These are phyloP conservation scores for Synanthedon andrenaeformis DNA, from an alignment of 2,888 invertebrate species.

Conservation along the genomic window DNA sequence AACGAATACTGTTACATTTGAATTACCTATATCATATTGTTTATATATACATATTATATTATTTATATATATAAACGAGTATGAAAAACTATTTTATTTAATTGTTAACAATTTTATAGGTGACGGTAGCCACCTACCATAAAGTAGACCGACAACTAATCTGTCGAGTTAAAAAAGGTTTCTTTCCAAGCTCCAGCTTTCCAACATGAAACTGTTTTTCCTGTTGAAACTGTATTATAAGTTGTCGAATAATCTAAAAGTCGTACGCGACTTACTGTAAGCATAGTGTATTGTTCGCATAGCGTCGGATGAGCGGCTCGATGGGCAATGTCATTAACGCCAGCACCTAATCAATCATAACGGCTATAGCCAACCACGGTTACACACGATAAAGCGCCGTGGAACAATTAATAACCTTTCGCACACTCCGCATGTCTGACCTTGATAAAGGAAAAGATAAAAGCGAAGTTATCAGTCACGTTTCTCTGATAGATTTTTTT, in stretches of 20 bases:
- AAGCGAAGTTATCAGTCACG: neutral
- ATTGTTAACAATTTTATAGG: too few species aligned
- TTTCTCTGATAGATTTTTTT: neutral
- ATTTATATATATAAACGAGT: too few species aligned
- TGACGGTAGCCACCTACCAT: too few species aligned
- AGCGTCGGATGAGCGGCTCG: neutral
- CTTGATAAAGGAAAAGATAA: neutral
- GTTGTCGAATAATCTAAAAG: neutral
- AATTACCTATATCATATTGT: too few species aligned
- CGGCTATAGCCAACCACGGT: neutral
- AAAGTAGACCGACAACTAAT: too few species aligned
- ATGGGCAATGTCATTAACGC: neutral
- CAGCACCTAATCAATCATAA: neutral
- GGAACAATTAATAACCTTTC: neutral
- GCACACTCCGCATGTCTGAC: neutral
- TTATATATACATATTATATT: too few species aligned
- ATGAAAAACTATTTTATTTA: too few species aligned
- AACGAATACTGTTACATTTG: too few species aligned
- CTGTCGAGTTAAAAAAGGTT: too few species aligned
- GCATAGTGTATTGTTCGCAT: neutral
- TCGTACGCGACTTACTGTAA: neutral
- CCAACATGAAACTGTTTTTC: too few species aligned
- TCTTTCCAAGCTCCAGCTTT: too few species aligned
- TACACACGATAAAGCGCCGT: neutral
- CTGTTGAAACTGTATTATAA: too few species aligned